Evolutionary conservation across 2,113 vertebrate genomes (phyloP).

Genomic region (Podilymbus podiceps): DNA sequence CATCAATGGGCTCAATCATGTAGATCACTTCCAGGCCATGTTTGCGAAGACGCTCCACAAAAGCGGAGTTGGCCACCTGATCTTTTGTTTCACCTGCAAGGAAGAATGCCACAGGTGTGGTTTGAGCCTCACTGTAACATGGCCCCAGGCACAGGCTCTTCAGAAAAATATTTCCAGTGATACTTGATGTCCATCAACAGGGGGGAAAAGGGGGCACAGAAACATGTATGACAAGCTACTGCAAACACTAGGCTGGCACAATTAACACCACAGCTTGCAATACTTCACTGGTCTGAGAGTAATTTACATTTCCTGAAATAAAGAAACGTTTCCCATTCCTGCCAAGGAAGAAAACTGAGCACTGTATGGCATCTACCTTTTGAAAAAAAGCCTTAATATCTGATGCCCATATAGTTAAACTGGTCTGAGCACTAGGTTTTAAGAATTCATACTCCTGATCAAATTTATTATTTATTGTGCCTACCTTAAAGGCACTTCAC

Average conservation of each 20-base stretch:
- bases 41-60: conserved; percentile 83
- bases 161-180: too few relatives aligned
- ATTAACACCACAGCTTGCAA: not conserved
- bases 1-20: conserved; percentile 86
- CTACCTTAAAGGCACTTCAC: not conserved
- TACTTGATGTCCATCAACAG: fast-evolving
- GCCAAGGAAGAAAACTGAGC: not conserved
- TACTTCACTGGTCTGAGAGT: fast-evolving
- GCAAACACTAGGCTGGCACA: not conserved
- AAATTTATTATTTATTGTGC: too few relatives aligned
- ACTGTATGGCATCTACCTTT: fast-evolving
- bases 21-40: conserved; percentile 84
- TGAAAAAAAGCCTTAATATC: fast-evolving
- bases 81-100: conserved; percentile 82
- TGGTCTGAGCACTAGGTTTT: fast-evolving
- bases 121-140: fast-evolving
- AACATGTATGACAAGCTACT: not conserved
- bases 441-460: not conserved
- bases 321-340: fast-evolving
- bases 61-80: conserved; percentile 83
- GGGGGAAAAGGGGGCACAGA: fast-evolving
- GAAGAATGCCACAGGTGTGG: fast-evolving
- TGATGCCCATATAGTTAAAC: fast-evolving
- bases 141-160: too few relatives aligned
- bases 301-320: fast-evolving